Base-by-base conservation (phyloP, 2,888 invertebrate species). In the Drosophila paramelanica region DNA sequence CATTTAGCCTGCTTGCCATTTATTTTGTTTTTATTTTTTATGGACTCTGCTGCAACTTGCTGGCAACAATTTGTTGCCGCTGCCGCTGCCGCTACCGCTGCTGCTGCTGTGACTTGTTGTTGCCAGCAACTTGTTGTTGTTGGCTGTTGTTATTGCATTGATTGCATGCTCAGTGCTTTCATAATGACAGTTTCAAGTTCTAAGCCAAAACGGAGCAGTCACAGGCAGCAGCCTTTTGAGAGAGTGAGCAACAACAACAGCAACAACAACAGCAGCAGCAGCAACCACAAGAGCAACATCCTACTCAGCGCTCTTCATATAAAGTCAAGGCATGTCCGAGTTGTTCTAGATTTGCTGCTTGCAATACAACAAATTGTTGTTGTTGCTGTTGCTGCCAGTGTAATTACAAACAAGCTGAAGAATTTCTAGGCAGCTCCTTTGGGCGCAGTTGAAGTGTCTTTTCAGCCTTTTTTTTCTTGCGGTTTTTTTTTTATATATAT, bases 171-270 rank as follows among this genome's bases (percentile, higher is more conserved):
- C 86, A 78, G 82, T 82, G 85, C 89, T 75, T 79, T 77, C 70
- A 85, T 87, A 86, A 89, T 85, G 85, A 85, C 85, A 85, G 85
- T 85, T 89, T 85, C 89, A 84, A 85, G 85, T 85, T 85, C 87
- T 87, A 85, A 85, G 85, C 84, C 85, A 85, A 85, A 87, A 87
- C 84, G 83, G 55, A 45, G 67, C 85, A 64, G 33, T 42, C 52
- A 31, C 45, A 14, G 43, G 31, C 36, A 17, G 17, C 17, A 23
- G 27, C 17, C 33, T 31, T 36, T 64, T 31, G 23, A 23, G 20
- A 41, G 20, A 43, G 47, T 23, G 25, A 14, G 20, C 31, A 53
- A 13, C 72, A 56, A 8, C 68, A 56, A 43, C 73, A 31, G 10
- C 23, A 33, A 8, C 62, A 58, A 3, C 60, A 53, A 2, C 51